phyloP scores from a whole-genome alignment of 1,140 invertebrate species.

The Drosophila parvula region DNA sequence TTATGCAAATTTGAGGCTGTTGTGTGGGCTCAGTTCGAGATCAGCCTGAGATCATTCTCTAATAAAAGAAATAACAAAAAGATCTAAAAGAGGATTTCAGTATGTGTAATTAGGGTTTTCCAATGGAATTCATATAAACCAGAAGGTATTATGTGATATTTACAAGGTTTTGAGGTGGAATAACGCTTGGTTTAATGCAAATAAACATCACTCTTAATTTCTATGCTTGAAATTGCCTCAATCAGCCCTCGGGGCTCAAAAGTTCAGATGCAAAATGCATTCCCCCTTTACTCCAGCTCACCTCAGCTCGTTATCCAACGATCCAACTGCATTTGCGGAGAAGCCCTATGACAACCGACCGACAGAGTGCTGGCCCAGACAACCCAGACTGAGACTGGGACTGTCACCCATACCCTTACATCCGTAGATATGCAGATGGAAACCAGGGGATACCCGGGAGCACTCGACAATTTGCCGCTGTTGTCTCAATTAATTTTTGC shows the following conservation, averaged over 20 bases:
- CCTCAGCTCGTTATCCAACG: not conserved
- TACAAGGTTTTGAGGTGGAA: no score
- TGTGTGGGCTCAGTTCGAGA: not conserved
- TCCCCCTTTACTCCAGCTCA: not conserved
- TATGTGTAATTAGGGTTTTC: no score
- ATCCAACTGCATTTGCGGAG: constrained; percentile 9
- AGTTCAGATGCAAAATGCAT: constrained; percentile 7
- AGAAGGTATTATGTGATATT: no score
- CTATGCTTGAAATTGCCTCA: not conserved
- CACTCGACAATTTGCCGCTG: constrained; percentile 13
- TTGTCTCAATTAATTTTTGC: constrained; percentile 62
- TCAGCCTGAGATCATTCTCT: constrained; percentile 15
- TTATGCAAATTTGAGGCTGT: constrained; percentile 30
- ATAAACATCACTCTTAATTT: not conserved
- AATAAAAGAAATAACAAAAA: not conserved
- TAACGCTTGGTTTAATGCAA: no score
- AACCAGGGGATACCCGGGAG: constrained; percentile 3
- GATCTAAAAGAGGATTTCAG: not conserved
- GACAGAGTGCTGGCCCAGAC: constrained; percentile 16
- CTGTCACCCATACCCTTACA: not conserved
- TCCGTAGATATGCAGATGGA: not conserved
- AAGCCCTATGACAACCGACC: constrained; percentile 39
- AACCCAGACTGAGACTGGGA: constrained; percentile 12
- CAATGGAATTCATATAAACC: no score
- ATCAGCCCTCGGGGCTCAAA: not conserved